A percentile compares a stretch with the other conserved stretches of the same genome.
Evolutionary conservation across 2,113 vertebrate genomes (phyloP).

Genomic region (Dunckerocampus dactyliophorus): DNA sequence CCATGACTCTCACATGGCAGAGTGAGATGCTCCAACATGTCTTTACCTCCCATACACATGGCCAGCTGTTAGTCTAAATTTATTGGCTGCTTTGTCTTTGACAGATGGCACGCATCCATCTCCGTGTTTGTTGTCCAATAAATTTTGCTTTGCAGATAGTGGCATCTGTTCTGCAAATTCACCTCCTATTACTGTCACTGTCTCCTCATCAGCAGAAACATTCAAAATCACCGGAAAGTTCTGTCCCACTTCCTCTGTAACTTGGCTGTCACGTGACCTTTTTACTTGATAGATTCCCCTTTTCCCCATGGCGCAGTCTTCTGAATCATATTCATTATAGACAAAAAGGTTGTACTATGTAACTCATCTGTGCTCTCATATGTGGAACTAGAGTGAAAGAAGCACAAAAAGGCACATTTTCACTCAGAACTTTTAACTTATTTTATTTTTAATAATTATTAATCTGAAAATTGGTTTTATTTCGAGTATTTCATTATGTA

Average conservation of each 20-base stretch:
- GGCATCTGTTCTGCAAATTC: conserved; percentile 65
- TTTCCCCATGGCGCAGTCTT: background rate
- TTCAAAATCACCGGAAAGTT: conserved; percentile 34
- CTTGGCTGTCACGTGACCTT: conserved; percentile 8
- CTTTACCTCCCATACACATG: conserved; percentile 29
- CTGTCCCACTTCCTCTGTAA: conserved; percentile 3
- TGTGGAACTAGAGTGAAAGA: background rate
- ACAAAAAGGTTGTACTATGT: background rate
- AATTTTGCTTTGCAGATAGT: conserved; percentile 27
- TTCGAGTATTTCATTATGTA: background rate
- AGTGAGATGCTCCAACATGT: conserved; percentile 36
- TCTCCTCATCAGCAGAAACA: conserved; percentile 30
- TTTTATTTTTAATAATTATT: no score
- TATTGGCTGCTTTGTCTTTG: conserved; percentile 36
- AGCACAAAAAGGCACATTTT: background rate
- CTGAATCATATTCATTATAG: background rate
- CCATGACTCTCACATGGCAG: conserved; percentile 19
- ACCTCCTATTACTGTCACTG: conserved; percentile 49
- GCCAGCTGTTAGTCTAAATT: conserved; percentile 51
- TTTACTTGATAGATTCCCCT: background rate
- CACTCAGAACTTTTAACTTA: background rate
- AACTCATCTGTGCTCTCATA: background rate
- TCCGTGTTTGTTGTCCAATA: conserved; percentile 52
- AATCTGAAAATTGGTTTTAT: background rate
- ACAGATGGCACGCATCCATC: conserved; percentile 54